Evolutionary conservation across 2,888 invertebrate genomes (phyloP).

Genomic region (Leptinotarsa peninsularis): DNA sequence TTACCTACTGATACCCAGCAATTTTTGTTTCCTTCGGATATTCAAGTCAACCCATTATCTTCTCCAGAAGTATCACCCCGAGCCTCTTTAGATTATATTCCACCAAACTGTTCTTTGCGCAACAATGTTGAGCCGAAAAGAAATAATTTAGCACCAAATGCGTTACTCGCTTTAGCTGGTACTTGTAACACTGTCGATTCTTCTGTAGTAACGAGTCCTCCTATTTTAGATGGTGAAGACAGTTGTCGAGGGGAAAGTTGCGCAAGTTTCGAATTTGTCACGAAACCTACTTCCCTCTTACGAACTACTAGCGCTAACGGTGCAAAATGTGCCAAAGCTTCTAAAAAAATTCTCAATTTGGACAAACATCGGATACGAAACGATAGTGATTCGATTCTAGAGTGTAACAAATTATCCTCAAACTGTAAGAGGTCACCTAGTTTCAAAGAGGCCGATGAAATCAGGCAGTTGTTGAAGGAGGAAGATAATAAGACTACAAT

Average conservation of each 20-base stretch:
- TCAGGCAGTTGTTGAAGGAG: constrained; percentile 60
- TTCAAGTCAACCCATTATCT: constrained; percentile 68
- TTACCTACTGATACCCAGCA: constrained; percentile 68
- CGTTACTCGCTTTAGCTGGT: constrained; percentile 68
- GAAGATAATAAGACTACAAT: constrained; percentile 67
- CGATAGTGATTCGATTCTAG: constrained; percentile 64
- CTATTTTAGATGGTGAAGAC: constrained; percentile 74
- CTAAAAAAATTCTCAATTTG: constrained; percentile 58
- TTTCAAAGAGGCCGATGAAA: constrained; percentile 66
- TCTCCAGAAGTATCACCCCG: constrained; percentile 64
- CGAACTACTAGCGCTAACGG: constrained; percentile 61
- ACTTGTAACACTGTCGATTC: constrained; percentile 67
- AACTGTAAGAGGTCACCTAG: constrained; percentile 65
- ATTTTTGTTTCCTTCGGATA: constrained; percentile 74
- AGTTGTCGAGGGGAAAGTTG: constrained; percentile 74
- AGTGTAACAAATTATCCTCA: constrained; percentile 64
- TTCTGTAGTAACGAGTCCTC: constrained; percentile 67
- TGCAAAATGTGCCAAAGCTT: constrained; percentile 31
- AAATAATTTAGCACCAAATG: constrained; percentile 70
- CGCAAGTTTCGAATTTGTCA: constrained; percentile 73
- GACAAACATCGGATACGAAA: constrained; percentile 61
- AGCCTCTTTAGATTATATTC: constrained; percentile 68
- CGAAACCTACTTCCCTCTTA: constrained; percentile 57
- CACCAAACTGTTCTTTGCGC: constrained; percentile 66
- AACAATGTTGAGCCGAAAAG: constrained; percentile 60